These are phyloP conservation scores for Silvanus unidentatus DNA, from an alignment of 2,888 invertebrate genomes.

Conservation along the genomic window DNA sequence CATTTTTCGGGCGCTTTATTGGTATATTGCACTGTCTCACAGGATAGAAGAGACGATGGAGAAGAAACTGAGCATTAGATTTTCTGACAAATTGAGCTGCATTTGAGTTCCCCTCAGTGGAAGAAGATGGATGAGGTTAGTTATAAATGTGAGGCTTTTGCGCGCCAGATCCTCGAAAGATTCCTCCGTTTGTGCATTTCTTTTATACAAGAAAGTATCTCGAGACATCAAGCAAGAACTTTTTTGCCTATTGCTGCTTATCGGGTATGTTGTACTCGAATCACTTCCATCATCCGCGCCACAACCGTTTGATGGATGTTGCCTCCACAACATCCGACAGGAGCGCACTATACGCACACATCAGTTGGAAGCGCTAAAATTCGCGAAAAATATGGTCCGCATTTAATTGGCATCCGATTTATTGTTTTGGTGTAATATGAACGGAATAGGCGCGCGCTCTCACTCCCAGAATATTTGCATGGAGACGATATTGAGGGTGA, in stretches of 20 bases:
- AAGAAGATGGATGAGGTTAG: constrained; percentile 52
- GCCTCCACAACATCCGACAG: too few relatives aligned
- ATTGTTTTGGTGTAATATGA: constrained; percentile 12
- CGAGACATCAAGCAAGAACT: constrained; percentile 38
- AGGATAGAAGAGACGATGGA: constrained; percentile 14
- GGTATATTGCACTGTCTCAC: constrained; percentile 20
- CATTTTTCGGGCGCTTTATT: constrained; percentile 21
- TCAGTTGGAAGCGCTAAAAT: too few relatives aligned
- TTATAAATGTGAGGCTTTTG: constrained; percentile 52
- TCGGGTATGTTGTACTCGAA: constrained; percentile 46
- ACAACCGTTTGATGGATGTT: constrained; percentile 40
- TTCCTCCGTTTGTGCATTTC: constrained; percentile 43
- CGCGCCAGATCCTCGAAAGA: constrained; percentile 42
- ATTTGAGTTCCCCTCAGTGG: constrained; percentile 45
- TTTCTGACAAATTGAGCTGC: constrained; percentile 52
- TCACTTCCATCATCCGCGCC: constrained; percentile 45
- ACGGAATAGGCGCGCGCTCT: constrained; percentile 18
- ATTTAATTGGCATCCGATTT: constrained; percentile 3
- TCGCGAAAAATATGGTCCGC: too few relatives aligned
- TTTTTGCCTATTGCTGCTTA: constrained; percentile 42
- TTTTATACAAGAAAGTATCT: constrained; percentile 46
- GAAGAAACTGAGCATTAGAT: constrained; percentile 44
- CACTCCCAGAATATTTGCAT: constrained; percentile 41
- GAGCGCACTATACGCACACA: too few relatives aligned
- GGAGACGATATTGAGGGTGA: constrained; percentile 32